phyloP scores from a whole-genome alignment of 2,888 invertebrate species.

The Barypeithes pellucidus region DNA sequence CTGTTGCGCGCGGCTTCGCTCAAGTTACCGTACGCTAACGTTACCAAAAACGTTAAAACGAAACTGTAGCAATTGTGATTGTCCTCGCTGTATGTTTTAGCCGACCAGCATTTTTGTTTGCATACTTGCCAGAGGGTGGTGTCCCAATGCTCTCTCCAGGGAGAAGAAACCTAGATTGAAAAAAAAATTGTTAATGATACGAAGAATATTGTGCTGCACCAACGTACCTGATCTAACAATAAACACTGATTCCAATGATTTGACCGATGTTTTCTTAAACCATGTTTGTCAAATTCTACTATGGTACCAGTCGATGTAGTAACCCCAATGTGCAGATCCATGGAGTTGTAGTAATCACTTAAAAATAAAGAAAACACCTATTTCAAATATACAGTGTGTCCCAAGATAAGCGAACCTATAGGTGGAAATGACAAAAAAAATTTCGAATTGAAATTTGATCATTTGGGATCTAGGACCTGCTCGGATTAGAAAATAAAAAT shows the following conservation, averaged over 20 bases:
- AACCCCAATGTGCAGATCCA: slow-evolving; percentile 92
- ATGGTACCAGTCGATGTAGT: slow-evolving; percentile 87
- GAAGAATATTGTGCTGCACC: too few relatives aligned
- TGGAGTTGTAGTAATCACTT: slow-evolving; percentile 87
- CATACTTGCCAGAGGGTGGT: slow-evolving; percentile 77
- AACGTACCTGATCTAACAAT: slow-evolving; percentile 77
- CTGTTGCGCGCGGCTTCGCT: slow-evolving; percentile 79
- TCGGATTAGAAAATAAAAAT: too few relatives aligned
- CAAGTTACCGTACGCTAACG: slow-evolving; percentile 80
- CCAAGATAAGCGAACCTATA: too few relatives aligned
- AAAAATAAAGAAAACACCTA: slow-evolving; percentile 55
- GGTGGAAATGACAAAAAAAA: too few relatives aligned
- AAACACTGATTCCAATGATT: slow-evolving; percentile 80
- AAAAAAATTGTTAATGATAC: too few relatives aligned
- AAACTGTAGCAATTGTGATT: slow-evolving; percentile 91
- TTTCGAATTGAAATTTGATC: too few relatives aligned
- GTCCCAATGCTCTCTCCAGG: slow-evolving; percentile 82
- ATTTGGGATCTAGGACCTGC: too few relatives aligned
- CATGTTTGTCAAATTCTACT: slow-evolving; percentile 88
- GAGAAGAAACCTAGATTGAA: slow-evolving; percentile 69
- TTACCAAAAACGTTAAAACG: slow-evolving; percentile 84
- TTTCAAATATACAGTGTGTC: too few relatives aligned
- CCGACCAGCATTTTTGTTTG: slow-evolving; percentile 77
- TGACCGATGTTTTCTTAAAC: slow-evolving; percentile 75
- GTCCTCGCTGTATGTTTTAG: slow-evolving; percentile 82